Percentiles rank a stretch among this genome's conserved stretches.
Evolutionary conservation across 2,888 invertebrate genomes (phyloP).

Genomic region (Archips crataeganus): DNA sequence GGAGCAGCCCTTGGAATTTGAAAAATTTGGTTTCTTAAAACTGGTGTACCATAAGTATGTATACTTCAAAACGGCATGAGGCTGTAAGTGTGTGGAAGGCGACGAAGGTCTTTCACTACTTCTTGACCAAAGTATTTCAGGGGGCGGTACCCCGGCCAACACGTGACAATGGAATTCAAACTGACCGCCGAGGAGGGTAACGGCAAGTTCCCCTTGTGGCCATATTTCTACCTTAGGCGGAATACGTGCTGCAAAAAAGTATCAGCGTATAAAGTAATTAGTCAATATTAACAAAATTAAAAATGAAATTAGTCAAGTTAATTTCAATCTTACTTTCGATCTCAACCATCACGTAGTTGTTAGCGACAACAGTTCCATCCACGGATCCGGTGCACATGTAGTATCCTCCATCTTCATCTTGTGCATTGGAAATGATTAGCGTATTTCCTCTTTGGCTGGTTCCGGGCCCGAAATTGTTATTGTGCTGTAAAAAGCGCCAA

Average conservation of each 20-base stretch:
- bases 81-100: constrained; percentile 86
- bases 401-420: constrained; percentile 91
- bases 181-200: constrained; percentile 88
- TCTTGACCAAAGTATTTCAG: constrained; percentile 92
- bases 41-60: too few species aligned
- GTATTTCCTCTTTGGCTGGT: constrained; percentile 88
- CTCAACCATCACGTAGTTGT: constrained; percentile 91
- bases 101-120: constrained; percentile 82
- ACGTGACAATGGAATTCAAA: constrained; percentile 92
- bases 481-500: constrained; percentile 56
- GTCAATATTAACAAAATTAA: neutral
- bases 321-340: constrained; percentile 89
- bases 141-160: constrained; percentile 91
- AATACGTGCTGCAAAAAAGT: constrained; percentile 88
- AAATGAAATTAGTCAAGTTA: constrained; percentile 10
- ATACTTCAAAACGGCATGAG: constrained; percentile 88
- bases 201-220: constrained; percentile 88
- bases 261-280: constrained; percentile 15
- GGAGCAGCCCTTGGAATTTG: neutral
- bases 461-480: constrained; percentile 84
- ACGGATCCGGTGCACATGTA: constrained; percentile 93
- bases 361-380: constrained; percentile 83
- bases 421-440: constrained; percentile 88
- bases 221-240: constrained; percentile 91
- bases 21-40: neutral